phyloP scores from a whole-genome alignment of 2,888 invertebrate genomes.

The Chrysolina oricalcia region DNA sequence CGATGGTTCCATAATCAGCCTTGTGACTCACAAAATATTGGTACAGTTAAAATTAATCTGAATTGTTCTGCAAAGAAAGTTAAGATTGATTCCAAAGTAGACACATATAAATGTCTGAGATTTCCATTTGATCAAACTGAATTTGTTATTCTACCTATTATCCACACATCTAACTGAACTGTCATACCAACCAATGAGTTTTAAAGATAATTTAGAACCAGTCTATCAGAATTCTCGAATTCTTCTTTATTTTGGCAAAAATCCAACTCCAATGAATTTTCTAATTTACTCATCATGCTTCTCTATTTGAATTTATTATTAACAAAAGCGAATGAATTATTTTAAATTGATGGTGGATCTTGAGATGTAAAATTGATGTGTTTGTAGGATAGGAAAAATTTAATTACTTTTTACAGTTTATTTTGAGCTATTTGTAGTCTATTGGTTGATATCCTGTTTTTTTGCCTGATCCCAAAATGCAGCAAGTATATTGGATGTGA shows the following conservation, averaged over 20 bases:
- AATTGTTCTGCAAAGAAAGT: no score
- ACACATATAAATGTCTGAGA: no score
- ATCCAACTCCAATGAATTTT: slow-evolving; percentile 5
- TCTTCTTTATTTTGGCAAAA: slow-evolving; percentile 5
- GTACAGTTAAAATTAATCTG: no score
- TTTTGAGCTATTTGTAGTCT: slow-evolving; percentile 12
- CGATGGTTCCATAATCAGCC: no score
- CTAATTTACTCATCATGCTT: slow-evolving; percentile 9
- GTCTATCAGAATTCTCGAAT: slow-evolving; percentile 9
- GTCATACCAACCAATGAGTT: not conserved
- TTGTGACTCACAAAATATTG: no score
- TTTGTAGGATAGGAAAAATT: slow-evolving; percentile 9
- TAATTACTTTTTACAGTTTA: slow-evolving; percentile 5
- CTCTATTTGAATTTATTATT: slow-evolving; percentile 9
- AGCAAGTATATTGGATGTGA: no score
- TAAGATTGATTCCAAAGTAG: no score
- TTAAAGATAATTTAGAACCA: not conserved
- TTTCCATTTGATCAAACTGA: no score
- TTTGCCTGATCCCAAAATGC: no score
- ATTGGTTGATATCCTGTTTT: not conserved
- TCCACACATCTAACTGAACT: no score
- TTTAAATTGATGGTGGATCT: not conserved
- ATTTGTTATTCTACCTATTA: no score
- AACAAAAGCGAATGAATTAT: not conserved
- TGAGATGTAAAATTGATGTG: not conserved